Conservation (phyloP, 2,113 vertebrate genomes). For the Cinclus cinclus region DNA sequence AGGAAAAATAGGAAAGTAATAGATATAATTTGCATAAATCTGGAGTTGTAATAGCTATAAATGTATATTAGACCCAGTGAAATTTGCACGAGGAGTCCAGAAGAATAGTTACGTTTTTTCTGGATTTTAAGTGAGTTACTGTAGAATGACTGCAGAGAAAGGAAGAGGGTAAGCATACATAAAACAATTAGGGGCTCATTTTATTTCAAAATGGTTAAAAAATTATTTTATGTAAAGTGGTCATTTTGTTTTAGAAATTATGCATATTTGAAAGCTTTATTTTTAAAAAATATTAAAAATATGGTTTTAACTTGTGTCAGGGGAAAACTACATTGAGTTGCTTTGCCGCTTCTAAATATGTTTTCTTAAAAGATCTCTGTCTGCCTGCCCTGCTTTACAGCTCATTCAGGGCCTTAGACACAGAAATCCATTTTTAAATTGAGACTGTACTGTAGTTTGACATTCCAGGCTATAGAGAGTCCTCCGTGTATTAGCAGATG, state of each 20-base stretch:
- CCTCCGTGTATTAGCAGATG: neutral
- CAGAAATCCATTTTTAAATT: neutral
- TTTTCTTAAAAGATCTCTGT: neutral
- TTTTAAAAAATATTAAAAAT: neutral
- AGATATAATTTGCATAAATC: constrained; percentile 62
- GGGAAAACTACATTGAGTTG: neutral
- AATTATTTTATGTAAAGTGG: neutral
- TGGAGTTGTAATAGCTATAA: constrained; percentile 28
- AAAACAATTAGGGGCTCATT: neutral
- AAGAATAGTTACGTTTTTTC: neutral
- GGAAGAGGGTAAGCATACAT: neutral
- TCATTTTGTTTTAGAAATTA: neutral
- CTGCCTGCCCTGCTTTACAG: neutral
- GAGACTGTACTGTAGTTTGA: neutral
- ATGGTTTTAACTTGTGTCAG: neutral
- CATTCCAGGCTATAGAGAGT: neutral
- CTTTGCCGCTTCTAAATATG: neutral
- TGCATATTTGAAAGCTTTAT: neutral
- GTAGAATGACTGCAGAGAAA: neutral
- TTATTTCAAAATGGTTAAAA: neutral
- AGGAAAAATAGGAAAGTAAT: constrained; percentile 51
- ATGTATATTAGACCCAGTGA: constrained; percentile 18
- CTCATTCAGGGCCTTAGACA: neutral
- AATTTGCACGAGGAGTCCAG: constrained; percentile 24
- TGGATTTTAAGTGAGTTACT: neutral